A percentile compares a stretch with the other conserved stretches of the same genome.
These are phyloP conservation scores for Penaeus japonicus DNA, from an alignment of 1,140 invertebrate genomes.

Conservation along the genomic window DNA sequence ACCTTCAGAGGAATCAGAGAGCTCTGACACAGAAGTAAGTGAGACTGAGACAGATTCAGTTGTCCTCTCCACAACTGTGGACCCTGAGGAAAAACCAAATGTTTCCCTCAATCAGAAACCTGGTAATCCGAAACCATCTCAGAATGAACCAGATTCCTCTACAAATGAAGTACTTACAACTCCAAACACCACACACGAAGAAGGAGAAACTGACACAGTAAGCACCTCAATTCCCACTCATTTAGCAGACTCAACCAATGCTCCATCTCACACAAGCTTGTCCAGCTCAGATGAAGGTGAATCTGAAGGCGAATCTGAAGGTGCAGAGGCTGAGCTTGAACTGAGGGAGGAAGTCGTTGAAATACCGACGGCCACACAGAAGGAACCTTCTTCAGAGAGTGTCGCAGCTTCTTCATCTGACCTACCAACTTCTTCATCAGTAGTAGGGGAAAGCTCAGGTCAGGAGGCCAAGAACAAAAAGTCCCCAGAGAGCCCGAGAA, in stretches of 20 bases:
- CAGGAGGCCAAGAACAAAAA: neutral
- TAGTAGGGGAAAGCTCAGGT: too few relatives aligned
- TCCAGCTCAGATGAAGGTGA: neutral
- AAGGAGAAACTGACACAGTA: too few relatives aligned
- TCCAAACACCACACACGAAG: too few relatives aligned
- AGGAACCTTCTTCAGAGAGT: too few relatives aligned
- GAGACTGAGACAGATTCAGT: neutral
- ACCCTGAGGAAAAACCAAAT: too few relatives aligned
- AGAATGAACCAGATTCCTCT: too few relatives aligned
- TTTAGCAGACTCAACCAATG: neutral
- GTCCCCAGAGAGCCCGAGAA: neutral
- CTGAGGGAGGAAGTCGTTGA: neutral
- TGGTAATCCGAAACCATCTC: too few relatives aligned
- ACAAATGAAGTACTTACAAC: too few relatives aligned
- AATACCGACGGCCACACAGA: neutral
- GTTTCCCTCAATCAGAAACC: too few relatives aligned
- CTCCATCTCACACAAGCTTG: neutral
- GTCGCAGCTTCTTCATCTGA: too few relatives aligned
- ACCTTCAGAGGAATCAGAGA: neutral
- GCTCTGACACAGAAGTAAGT: neutral
- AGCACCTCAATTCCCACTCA: too few relatives aligned
- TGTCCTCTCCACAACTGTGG: neutral
- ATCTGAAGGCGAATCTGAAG: neutral
- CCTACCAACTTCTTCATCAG: too few relatives aligned
- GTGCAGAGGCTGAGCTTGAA: conserved; percentile 9